Percentiles rank a stretch among this genome's conserved stretches.
Conservation (phyloP, 2,113 vertebrate genomes). For the Hippocampus comes region DNA sequence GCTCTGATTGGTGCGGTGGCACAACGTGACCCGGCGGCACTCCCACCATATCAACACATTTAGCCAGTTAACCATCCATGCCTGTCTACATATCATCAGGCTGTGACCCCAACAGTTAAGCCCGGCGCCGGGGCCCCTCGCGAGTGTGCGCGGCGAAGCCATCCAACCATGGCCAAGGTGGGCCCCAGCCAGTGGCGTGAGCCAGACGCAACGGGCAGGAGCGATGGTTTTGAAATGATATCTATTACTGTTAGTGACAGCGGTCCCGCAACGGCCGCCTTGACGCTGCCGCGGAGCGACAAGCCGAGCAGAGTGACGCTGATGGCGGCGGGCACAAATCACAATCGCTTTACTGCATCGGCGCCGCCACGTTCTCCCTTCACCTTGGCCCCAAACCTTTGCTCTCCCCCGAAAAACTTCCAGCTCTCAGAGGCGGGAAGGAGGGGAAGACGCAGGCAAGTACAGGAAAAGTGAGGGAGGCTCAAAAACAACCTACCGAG, state of each 20-base stretch:
- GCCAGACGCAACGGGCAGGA: constrained; percentile 62
- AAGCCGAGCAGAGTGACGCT: constrained; percentile 76
- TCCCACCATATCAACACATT: constrained; percentile 54
- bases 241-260: constrained; percentile 90
- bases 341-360: constrained; percentile 83
- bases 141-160: constrained; percentile 24
- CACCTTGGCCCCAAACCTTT: constrained; percentile 44
- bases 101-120: constrained; percentile 67
- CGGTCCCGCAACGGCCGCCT: constrained; percentile 71
- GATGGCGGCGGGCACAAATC: constrained; percentile 87
- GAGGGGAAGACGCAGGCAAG: background rate
- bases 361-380: constrained; percentile 46
- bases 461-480: background rate
- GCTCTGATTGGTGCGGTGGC: constrained; percentile 49
- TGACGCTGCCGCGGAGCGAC: constrained; percentile 80
- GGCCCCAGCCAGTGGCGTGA: constrained; percentile 53
- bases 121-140: constrained; percentile 55
- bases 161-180: constrained; percentile 62
- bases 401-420: constrained; percentile 18
- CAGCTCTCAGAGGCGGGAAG: constrained; percentile 36
- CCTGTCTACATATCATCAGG: constrained; percentile 60
- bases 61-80: constrained; percentile 58
- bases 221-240: constrained; percentile 81
- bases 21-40: constrained; percentile 42
- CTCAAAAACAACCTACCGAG: background rate